Evolutionary conservation across 92 coral and sea anemone species (phyloP).

Genomic region (Pocillopora grandis): DNA sequence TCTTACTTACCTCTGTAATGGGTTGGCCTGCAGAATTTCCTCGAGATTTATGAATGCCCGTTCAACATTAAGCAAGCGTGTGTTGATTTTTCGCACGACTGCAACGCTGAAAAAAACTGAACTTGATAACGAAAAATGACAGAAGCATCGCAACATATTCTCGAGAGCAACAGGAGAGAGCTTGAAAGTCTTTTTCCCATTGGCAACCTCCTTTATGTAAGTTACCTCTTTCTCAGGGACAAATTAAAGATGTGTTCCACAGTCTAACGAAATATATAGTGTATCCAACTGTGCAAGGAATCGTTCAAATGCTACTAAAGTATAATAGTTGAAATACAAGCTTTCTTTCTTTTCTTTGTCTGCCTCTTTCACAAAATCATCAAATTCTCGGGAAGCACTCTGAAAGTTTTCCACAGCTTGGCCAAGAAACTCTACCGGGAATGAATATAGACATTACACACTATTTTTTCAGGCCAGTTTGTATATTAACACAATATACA

Average conservation of each 20-base stretch:
- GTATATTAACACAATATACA: not conserved
- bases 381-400: slow-evolving; percentile 51
- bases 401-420: slow-evolving; percentile 54
- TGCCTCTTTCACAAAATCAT: slow-evolving; percentile 44
- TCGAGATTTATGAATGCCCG: slow-evolving; percentile 71
- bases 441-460: too few species aligned
- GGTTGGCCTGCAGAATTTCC: slow-evolving; percentile 58
- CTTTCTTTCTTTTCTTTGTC: slow-evolving; percentile 46
- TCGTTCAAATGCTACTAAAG: too few species aligned
- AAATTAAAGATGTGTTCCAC: too few species aligned
- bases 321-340: too few species aligned
- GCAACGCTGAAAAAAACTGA: slow-evolving; percentile 47
- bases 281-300: too few species aligned
- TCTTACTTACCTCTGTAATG: slow-evolving; percentile 34
- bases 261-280: too few species aligned
- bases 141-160: too few species aligned
- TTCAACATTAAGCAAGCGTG: slow-evolving; percentile 70
- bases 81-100: slow-evolving; percentile 63
- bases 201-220: too few species aligned
- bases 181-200: too few species aligned
- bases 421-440: slow-evolving; percentile 42
- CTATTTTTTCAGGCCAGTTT: too few species aligned
- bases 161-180: too few species aligned
- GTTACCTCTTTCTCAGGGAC: too few species aligned
- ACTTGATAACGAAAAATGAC: not conserved